Base-by-base conservation (phyloP, 1,140 invertebrate genomes). In the Brachionus paranguensis region DNA sequence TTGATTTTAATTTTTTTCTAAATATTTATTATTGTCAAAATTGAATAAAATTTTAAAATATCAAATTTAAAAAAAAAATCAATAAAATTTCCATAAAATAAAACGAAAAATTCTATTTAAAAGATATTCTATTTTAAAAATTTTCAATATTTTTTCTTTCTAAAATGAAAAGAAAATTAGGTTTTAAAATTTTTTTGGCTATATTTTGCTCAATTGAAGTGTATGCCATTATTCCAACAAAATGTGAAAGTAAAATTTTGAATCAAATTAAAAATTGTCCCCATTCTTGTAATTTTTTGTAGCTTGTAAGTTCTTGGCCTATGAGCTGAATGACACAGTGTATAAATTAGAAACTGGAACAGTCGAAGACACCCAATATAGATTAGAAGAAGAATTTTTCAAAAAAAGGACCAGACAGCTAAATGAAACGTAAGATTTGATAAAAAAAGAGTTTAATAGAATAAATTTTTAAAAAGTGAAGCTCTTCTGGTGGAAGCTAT, bases 201-300 rank as follows among this genome's bases (percentile, higher is more conserved):
- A 33, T 33, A 29, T 29, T 12, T 14, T 70, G n/a, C 12, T 33
- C 29, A 33, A 14, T n/a, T 33, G 14, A n/a, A 14, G 37, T 17
- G 7, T 72, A 6, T 17, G 68, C 68, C 1, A 41, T 72, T 3
- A 43, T 72, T 72, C 72, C 72, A 33, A 76, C 72, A 50, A 76
- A 76, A 50, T 76, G 72, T 29, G 72, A 76, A 76, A 76, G 72
- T 76, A 76, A 74, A 45, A 74, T 50, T 76, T 12, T 53, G 43
- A 24, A n/a, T 12, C 2, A 50, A 24, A 20, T 27, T 50, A 20
- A 27, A 27, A 76, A 4, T 3, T 7, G 6, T 6, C 0, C 5
- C 6, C 2, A 8, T 50, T 50, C 8, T 11, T 50, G 29, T 50
- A 10, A 41, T 20, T 43, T 4, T 20, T 27, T 50, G 7, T 27